Evolutionary conservation across 2,113 vertebrate species (phyloP).

Genomic region (Austrofundulus limnaeus): DNA sequence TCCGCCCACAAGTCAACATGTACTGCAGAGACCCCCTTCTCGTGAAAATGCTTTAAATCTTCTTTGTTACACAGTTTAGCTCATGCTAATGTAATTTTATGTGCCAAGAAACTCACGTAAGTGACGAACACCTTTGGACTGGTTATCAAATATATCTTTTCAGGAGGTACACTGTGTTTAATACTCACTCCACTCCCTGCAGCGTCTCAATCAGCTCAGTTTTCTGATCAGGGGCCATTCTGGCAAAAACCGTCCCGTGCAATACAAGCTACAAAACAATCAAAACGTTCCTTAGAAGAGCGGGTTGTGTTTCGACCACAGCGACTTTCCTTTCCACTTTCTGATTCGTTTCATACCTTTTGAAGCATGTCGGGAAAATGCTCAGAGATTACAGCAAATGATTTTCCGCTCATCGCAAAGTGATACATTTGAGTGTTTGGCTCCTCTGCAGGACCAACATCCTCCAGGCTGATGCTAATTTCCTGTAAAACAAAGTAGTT

Average conservation of each 20-base stretch:
- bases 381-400: slow-evolving; percentile 90
- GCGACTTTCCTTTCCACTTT: neutral
- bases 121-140: neutral
- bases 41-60: no score
- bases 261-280: slow-evolving; percentile 84
- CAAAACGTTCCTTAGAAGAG: neutral
- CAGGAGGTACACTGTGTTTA: neutral
- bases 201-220: slow-evolving; percentile 93
- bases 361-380: slow-evolving; percentile 95
- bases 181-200: slow-evolving; percentile 95
- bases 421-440: slow-evolving; percentile 81
- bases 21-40: no score
- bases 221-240: slow-evolving; percentile 98
- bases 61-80: neutral
- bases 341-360: slow-evolving; percentile 78
- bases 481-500: slow-evolving; percentile 70
- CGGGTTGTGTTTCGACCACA: no score
- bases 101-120: neutral
- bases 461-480: slow-evolving; percentile 85
- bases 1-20: no score
- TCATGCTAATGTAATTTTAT: neutral
- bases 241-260: slow-evolving; percentile 94
- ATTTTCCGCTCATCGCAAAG: slow-evolving; percentile 97
- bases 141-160: neutral
- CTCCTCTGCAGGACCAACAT: slow-evolving; percentile 81